These are phyloP conservation scores for Cariama cristata DNA, from an alignment of 2,113 vertebrate genomes.

Conservation along the genomic window DNA sequence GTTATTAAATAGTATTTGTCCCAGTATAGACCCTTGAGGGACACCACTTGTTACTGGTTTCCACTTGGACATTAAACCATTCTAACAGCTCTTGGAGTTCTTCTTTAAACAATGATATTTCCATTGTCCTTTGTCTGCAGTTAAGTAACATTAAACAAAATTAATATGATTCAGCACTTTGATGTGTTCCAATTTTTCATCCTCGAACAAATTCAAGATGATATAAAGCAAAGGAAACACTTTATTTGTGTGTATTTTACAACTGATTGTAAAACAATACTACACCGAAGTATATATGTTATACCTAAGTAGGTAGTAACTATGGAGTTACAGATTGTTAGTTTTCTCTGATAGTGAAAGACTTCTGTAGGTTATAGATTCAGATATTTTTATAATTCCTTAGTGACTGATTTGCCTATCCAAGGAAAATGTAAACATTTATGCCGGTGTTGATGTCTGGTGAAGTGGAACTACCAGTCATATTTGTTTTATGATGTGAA, in stretches of 20 bases:
- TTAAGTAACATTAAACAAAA: background rate
- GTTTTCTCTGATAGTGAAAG: background rate
- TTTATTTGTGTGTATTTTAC: background rate
- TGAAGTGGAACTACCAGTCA: background rate
- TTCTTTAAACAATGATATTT: background rate
- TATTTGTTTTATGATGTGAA: slow-evolving; percentile 1
- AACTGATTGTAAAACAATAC: background rate
- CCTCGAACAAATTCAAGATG: background rate
- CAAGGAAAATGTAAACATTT: background rate
- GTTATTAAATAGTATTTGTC: background rate
- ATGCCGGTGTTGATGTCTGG: background rate
- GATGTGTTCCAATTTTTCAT: background rate
- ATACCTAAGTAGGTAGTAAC: background rate
- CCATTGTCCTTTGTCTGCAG: background rate
- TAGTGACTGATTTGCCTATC: background rate
- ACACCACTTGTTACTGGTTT: background rate
- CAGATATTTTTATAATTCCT: background rate
- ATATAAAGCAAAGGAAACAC: background rate
- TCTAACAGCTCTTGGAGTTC: background rate
- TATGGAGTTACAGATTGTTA: accelerated
- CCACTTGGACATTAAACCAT: background rate
- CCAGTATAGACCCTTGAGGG: background rate
- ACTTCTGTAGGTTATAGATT: background rate
- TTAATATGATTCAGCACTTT: background rate
- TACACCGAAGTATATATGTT: background rate